These are phyloP conservation scores for Peromyscus nudipes DNA, from an alignment of 2,797 vertebrate genomes.

Conservation along the genomic window DNA sequence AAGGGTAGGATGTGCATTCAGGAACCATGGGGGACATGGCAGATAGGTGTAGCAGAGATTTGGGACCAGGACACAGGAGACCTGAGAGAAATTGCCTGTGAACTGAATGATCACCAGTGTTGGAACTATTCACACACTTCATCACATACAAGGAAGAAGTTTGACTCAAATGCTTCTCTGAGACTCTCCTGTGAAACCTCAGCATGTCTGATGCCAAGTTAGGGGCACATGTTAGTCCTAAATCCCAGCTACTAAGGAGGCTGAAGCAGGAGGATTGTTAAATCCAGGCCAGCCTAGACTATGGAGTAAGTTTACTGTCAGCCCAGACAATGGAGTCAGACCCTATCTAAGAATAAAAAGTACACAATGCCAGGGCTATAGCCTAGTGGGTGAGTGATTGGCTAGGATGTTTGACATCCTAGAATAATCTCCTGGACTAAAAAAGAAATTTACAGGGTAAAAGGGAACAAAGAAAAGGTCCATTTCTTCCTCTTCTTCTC, in stretches of 20 bases:
- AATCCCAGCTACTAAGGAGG: neutral
- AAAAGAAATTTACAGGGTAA: neutral
- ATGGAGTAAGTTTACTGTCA: neutral
- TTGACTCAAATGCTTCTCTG: slow-evolving; percentile 12
- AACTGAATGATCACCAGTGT: neutral
- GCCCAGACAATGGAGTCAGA: neutral
- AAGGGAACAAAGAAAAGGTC: neutral
- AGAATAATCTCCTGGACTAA: neutral
- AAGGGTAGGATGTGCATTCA: neutral
- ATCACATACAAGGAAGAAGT: slow-evolving; percentile 22
- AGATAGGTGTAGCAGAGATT: neutral
- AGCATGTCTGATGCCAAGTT: neutral
- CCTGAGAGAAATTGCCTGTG: neutral
- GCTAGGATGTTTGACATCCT: neutral
- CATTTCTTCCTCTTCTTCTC: neutral
- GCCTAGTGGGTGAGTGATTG: neutral
- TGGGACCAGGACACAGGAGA: neutral
- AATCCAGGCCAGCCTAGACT: neutral
- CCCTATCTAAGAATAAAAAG: neutral
- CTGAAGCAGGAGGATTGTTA: neutral
- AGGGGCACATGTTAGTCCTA: neutral
- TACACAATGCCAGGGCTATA: neutral
- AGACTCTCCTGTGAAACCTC: slow-evolving; percentile 14
- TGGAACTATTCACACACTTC: neutral
- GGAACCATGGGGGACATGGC: neutral